Conservation (phyloP, 2,888 invertebrate species). For the Aradus depressus region DNA sequence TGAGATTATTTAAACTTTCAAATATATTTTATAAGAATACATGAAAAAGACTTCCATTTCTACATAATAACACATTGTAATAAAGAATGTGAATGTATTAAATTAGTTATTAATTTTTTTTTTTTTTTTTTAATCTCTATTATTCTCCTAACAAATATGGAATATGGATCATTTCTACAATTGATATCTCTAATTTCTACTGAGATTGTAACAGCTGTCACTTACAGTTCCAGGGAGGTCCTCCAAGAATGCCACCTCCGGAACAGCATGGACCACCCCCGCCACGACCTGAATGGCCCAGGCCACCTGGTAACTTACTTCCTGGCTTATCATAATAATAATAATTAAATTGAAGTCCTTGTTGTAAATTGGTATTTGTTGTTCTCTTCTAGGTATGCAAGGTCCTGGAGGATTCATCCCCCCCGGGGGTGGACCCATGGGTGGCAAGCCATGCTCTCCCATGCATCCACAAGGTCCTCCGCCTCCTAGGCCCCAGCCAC, state of each 20-base stretch:
- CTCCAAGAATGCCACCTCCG: constrained; percentile 23
- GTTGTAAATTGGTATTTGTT: not conserved
- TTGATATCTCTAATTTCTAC: not conserved
- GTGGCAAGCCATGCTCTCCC: too few relatives aligned
- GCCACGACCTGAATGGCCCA: constrained; percentile 52
- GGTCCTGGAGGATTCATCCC: constrained; percentile 21
- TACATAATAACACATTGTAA: too few relatives aligned
- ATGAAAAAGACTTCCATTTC: too few relatives aligned
- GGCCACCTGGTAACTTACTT: constrained; percentile 52
- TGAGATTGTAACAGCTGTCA: not conserved
- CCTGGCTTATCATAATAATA: too few relatives aligned
- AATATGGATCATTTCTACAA: not conserved
- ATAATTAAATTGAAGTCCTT: not conserved
- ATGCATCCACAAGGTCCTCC: constrained; percentile 45
- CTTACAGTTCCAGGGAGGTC: constrained; percentile 6
- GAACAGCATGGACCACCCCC: constrained; percentile 24
- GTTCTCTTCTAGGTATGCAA: constrained; percentile 40
- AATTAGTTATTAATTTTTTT: too few relatives aligned
- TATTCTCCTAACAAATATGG: not conserved
- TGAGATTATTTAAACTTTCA: too few relatives aligned
- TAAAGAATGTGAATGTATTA: too few relatives aligned
- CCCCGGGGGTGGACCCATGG: constrained; percentile 50
- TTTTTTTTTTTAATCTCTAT: too few relatives aligned
- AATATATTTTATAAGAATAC: too few relatives aligned
- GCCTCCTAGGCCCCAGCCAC: constrained; percentile 8